Evolutionary conservation across 2,888 invertebrate species (phyloP).

Genomic region (Aphidoletes aphidimyza): DNA sequence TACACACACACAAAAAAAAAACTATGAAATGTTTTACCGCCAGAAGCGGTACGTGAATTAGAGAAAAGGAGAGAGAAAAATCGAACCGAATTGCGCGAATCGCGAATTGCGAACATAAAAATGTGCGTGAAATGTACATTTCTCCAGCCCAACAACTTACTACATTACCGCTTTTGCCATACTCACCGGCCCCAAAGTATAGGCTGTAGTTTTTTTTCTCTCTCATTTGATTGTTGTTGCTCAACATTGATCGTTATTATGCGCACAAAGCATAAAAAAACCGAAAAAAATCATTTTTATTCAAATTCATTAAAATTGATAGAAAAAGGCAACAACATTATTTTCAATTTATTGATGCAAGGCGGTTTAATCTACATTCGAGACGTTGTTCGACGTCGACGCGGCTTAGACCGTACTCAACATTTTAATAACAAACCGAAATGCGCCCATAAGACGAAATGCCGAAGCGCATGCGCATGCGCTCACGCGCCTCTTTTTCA

Average conservation of each 20-base stretch:
- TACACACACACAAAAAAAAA: no score
- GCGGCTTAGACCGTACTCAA: constrained; percentile 16
- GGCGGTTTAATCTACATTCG: constrained; percentile 40
- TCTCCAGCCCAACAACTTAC: background rate
- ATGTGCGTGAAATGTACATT: constrained; percentile 13
- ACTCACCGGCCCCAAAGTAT: no score
- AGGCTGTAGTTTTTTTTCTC: no score
- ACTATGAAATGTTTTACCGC: constrained; percentile 1
- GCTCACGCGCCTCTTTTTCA: no score
- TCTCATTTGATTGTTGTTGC: background rate
- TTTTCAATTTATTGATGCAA: constrained; percentile 48
- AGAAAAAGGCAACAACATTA: constrained; percentile 51
- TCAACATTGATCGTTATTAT: background rate
- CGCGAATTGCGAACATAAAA: constrained; percentile 35
- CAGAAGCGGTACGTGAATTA: no score
- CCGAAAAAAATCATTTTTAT: background rate
- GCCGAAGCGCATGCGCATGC: background rate
- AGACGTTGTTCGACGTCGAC: background rate
- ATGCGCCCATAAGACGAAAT: background rate
- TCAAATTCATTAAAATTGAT: constrained; percentile 46
- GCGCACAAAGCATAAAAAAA: constrained; percentile 31
- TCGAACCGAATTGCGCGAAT: background rate
- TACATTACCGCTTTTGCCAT: background rate
- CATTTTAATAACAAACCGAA: constrained; percentile 39
- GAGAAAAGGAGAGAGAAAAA: no score